Evolutionary conservation across 1,140 invertebrate species (phyloP).

Genomic region (Leptestheria dahalacensis): DNA sequence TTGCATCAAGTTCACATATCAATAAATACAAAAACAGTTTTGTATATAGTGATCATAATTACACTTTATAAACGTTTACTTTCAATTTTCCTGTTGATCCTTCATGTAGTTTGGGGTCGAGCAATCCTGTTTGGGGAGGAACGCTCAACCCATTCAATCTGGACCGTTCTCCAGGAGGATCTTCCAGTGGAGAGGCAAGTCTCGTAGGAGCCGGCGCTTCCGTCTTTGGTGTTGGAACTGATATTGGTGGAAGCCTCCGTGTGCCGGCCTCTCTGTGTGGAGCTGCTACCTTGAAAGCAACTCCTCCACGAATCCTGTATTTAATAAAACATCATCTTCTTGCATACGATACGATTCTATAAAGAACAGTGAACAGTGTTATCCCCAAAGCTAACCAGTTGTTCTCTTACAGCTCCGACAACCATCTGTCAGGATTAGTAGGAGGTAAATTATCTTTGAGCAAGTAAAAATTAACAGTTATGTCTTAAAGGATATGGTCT

Average conservation of each 20-base stretch:
- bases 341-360: neutral
- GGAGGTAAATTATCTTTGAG: neutral
- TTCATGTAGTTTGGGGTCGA: conserved; percentile 26
- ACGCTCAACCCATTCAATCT: conserved; percentile 27
- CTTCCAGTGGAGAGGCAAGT: conserved; percentile 24
- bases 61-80: too few species aligned
- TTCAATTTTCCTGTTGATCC: conserved; percentile 23
- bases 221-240: conserved; percentile 25
- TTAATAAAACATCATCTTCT: too few species aligned
- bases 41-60: too few species aligned
- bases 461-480: too few species aligned
- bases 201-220: conserved; percentile 30
- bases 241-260: conserved; percentile 43
- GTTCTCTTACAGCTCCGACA: conserved; percentile 1
- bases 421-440: neutral
- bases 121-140: too few species aligned
- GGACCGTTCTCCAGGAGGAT: conserved; percentile 27
- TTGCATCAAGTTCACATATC: too few species aligned
- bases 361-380: conserved; percentile 1
- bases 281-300: conserved; percentile 36
- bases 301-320: conserved; percentile 20
- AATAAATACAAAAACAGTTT: too few species aligned
- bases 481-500: too few species aligned
- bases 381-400: too few species aligned
- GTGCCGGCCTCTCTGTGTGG: conserved; percentile 43